Percentiles rank a stretch among this genome's conserved stretches.
Evolutionary conservation across 2,888 invertebrate species (phyloP).

Genomic region (Schrankia costaestrigalis): DNA sequence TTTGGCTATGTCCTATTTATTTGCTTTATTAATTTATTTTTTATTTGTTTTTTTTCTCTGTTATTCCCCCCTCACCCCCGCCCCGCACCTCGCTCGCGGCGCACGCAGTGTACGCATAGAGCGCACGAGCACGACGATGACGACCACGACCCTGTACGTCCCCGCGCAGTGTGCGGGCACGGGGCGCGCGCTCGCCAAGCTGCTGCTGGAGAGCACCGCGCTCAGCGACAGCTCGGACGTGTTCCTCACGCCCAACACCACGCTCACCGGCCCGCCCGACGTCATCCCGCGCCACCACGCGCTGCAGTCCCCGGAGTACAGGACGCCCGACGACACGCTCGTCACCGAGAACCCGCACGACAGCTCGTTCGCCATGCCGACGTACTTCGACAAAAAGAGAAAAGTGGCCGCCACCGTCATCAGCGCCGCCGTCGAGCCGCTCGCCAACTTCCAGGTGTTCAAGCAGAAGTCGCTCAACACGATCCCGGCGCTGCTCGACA

Average conservation of each 20-base stretch:
- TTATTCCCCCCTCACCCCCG: conserved; percentile 11
- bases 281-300: conserved; percentile 52
- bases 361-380: conserved; percentile 66
- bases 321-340: conserved; percentile 54
- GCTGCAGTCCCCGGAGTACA: conserved; percentile 53
- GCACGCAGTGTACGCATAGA: conserved; percentile 53
- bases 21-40: conserved; percentile 54
- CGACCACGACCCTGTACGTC: conserved; percentile 45
- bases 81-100: conserved; percentile 23
- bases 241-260: conserved; percentile 61
- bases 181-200: conserved; percentile 49
- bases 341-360: conserved; percentile 40
- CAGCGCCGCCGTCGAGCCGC: conserved; percentile 57
- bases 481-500: conserved; percentile 64
- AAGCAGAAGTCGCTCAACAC: conserved; percentile 76
- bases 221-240: conserved; percentile 51
- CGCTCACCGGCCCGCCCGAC: conserved; percentile 59
- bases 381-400: conserved; percentile 70
- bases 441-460: conserved; percentile 69
- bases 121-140: conserved; percentile 44
- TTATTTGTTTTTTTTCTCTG: conserved; percentile 38
- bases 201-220: conserved; percentile 50
- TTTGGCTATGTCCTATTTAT: conserved; percentile 28
- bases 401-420: conserved; percentile 52
- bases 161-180: conserved; percentile 45